Conservation (phyloP, 2,888 invertebrate species). For the Archips xylosteana region DNA sequence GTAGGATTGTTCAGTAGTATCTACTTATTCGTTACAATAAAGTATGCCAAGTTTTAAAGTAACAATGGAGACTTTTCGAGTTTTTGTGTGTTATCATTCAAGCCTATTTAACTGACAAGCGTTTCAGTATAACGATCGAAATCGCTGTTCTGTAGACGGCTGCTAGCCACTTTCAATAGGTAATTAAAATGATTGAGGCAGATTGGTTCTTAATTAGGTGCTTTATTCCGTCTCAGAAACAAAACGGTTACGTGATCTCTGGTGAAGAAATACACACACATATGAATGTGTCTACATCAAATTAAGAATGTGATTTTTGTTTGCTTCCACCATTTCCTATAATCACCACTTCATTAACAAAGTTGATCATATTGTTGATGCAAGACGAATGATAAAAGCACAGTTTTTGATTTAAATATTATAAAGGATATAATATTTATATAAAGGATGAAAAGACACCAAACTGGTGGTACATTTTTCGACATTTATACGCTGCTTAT, state of each 20-base stretch:
- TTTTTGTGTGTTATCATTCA: neutral
- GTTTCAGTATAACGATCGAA: neutral
- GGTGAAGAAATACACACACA: neutral
- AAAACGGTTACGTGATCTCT: neutral
- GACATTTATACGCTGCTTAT: too few relatives aligned
- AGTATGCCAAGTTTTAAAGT: neutral
- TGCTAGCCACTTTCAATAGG: slow-evolving; percentile 1
- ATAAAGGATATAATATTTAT: too few relatives aligned
- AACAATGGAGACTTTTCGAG: too few relatives aligned
- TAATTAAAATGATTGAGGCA: slow-evolving; percentile 44
- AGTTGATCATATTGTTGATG: too few relatives aligned
- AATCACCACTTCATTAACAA: too few relatives aligned
- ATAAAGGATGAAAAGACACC: too few relatives aligned
- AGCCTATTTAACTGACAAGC: neutral
- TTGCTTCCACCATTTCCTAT: neutral
- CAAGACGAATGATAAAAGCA: too few relatives aligned
- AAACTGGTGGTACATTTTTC: too few relatives aligned
- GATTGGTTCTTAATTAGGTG: slow-evolving; percentile 21
- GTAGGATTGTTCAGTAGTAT: too few relatives aligned
- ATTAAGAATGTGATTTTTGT: neutral
- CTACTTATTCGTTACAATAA: too few relatives aligned
- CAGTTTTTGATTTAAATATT: too few relatives aligned
- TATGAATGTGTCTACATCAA: neutral
- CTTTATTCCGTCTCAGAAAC: neutral
- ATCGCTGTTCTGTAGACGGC: neutral